Conservation (phyloP, 2,113 vertebrate species). For the Pandion haliaetus region DNA sequence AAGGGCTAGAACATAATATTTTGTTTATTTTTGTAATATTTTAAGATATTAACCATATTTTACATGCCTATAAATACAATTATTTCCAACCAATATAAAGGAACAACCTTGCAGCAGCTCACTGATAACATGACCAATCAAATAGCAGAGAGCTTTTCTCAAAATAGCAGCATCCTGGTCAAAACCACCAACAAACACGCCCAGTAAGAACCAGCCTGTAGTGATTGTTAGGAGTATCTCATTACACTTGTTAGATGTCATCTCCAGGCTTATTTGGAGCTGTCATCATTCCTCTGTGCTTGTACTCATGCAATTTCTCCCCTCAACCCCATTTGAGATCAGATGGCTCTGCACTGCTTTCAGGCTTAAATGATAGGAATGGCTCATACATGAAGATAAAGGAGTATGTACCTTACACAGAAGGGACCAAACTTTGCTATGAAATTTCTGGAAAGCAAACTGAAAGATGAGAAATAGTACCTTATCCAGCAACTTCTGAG, state of each 20-base stretch:
- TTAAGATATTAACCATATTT: neutral
- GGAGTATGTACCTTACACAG: neutral
- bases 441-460: neutral
- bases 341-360: neutral
- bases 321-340: neutral
- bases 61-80: neutral
- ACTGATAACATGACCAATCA: neutral
- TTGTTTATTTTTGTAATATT: neutral
- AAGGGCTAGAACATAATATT: neutral
- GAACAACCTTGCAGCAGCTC: neutral
- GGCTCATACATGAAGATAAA: neutral
- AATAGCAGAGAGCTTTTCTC: neutral
- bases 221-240: neutral
- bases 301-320: neutral
- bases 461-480: conserved; percentile 44
- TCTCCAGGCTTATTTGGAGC: neutral
- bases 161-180: neutral
- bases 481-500: conserved; percentile 82
- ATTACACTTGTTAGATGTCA: neutral
- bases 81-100: neutral
- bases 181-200: neutral
- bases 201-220: neutral
- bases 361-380: neutral
- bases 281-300: neutral
- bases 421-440: neutral